Percentiles rank a stretch among this genome's conserved stretches.
Evolutionary conservation across 2,888 invertebrate genomes (phyloP).

Genomic region (Hirudinaria manillensis): DNA sequence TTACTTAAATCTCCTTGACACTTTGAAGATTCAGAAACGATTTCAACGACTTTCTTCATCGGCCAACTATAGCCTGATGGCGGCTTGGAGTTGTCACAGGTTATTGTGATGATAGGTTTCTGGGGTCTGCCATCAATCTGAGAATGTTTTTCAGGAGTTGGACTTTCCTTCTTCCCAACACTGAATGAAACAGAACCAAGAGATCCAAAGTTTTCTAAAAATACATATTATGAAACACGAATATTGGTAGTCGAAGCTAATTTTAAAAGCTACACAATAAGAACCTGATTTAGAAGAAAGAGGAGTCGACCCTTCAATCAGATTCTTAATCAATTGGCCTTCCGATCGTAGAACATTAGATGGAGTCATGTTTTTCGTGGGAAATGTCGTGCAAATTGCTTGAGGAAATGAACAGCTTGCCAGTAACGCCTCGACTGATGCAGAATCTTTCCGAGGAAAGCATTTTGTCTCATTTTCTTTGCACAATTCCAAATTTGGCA

Average conservation of each 20-base stretch:
- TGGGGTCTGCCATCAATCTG: neutral
- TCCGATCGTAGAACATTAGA: no score
- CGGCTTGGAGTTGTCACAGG: constrained; percentile 83
- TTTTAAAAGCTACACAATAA: no score
- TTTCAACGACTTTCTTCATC: neutral
- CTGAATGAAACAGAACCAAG: no score
- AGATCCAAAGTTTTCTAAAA: no score
- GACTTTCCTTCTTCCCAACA: no score
- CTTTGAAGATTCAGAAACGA: neutral
- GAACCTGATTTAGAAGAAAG: no score
- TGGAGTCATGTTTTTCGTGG: neutral
- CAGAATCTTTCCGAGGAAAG: constrained; percentile 24
- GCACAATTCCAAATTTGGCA: constrained; percentile 60
- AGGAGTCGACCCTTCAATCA: no score
- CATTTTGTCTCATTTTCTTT: neutral
- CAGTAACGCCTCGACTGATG: constrained; percentile 18
- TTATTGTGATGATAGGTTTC: constrained; percentile 92
- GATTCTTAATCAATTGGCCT: no score
- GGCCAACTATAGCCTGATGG: constrained; percentile 55
- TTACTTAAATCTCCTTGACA: neutral
- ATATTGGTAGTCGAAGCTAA: no score
- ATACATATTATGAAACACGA: no score
- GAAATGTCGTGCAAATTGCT: neutral
- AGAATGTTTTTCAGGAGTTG: no score
- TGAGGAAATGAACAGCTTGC: constrained; percentile 21